Evolutionary conservation across 53 echinoderm and acorn worm genomes (phyloP), one percentile per base, ranked within the genome.

Genomic region (Arbacia lixula): DNA sequence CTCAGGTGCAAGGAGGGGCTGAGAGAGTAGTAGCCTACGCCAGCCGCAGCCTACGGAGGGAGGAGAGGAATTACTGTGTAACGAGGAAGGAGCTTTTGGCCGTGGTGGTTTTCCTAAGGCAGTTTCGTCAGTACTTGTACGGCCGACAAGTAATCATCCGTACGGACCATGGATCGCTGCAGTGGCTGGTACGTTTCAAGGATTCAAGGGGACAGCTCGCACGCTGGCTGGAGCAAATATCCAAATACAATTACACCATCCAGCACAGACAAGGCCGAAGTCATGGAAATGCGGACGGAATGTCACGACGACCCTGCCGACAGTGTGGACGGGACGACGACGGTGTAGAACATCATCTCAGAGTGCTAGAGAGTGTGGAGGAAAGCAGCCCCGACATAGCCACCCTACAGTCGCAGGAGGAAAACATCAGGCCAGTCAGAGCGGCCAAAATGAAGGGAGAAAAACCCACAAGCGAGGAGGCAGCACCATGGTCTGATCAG

Each of bases 1-100:
- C 88, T 6, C 88, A 88, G 30, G 65, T 72, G 19, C 88, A 88
- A 26, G 66, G 80, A 5, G 57, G 60, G 6, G 4, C 10, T 57
- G 79, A 78, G 40, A 27, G 9, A 30, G 79, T 58, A 6, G 25
- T 78, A 24, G 57, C 39, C 10, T 77, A 57, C 17, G 35, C 20
- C 11, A 77, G 78, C 63, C 38, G 26, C 19, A 81, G 36, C 6
- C n/a, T 81, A 6, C 36, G 60, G 1, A 60, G 36, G 17, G 24
- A 38, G 5, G 81, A 81, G 16, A 57, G 62, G 38, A 61, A 62
- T 4, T 81, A 81, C 6, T 81, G 63, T 19, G 42, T 81, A 9
- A 85, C 85, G 2, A 34, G 72, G 41, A 85, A 72, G 37, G 72
- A 85, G 20, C 60, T 81, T 0, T 9, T 85, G 22, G 71, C 85